phyloP scores from a whole-genome alignment of 2,113 vertebrate genomes.

The Hemiscyllium ocellatum region DNA sequence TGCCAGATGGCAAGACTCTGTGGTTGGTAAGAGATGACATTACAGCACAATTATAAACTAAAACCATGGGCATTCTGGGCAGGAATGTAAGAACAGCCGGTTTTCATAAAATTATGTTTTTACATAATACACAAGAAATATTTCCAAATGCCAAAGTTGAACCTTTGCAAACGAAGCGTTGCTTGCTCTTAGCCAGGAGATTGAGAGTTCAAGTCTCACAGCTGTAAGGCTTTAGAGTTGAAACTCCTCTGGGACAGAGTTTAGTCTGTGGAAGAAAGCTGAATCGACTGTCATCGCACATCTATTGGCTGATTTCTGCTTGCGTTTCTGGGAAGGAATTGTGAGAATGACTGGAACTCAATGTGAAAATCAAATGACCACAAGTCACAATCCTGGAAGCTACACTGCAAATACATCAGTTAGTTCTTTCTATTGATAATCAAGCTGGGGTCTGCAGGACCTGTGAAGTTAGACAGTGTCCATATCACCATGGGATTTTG shows the following conservation, averaged over 20 bases:
- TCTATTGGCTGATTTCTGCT: not conserved
- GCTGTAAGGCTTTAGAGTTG: not conserved
- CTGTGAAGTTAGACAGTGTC: not conserved
- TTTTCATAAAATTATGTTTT: not conserved
- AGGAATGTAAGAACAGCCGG: not conserved
- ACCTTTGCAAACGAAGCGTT: not conserved
- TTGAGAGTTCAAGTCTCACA: not conserved
- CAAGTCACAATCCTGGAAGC: no score
- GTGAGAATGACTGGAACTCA: not conserved
- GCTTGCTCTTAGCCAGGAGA: not conserved
- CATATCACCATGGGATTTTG: not conserved
- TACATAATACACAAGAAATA: not conserved
- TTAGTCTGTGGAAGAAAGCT: not conserved
- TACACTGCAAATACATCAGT: not conserved
- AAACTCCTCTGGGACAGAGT: not conserved
- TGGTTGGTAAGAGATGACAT: conserved; percentile 75
- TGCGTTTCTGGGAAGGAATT: not conserved
- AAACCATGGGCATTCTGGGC: not conserved
- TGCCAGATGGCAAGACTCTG: conserved; percentile 72
- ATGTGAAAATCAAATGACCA: not conserved
- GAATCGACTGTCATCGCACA: not conserved
- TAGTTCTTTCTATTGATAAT: not conserved
- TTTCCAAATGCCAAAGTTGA: not conserved
- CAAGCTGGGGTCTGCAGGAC: not conserved
- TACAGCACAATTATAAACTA: not conserved